phyloP scores from a whole-genome alignment of 2,888 invertebrate species.

The Noctua fimbriata region DNA sequence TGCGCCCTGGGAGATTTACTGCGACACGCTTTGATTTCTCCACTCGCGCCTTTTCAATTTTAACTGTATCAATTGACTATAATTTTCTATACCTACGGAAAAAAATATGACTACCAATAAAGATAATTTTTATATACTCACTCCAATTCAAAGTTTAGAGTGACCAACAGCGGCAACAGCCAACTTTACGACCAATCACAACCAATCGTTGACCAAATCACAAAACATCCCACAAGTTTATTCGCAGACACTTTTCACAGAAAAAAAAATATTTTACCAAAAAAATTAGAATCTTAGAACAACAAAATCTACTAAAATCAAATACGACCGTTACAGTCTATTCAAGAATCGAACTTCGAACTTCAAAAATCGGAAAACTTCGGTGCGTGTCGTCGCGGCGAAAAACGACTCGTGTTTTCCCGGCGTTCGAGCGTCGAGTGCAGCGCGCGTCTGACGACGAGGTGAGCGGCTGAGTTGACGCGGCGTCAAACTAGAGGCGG shows the following conservation, averaged over 20 bases:
- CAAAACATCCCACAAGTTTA: slow-evolving; percentile 87
- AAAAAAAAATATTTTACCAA: slow-evolving; percentile 63
- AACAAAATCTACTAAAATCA: slow-evolving; percentile 68
- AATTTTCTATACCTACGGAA: slow-evolving; percentile 72
- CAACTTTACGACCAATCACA: slow-evolving; percentile 76
- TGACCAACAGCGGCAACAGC: slow-evolving; percentile 74
- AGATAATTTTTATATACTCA: slow-evolving; percentile 78
- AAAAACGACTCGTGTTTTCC: slow-evolving; percentile 89
- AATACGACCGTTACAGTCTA: slow-evolving; percentile 68
- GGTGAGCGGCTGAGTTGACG: slow-evolving; percentile 83
- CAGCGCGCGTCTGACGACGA: slow-evolving; percentile 86
- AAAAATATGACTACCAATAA: slow-evolving; percentile 38
- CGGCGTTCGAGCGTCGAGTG: slow-evolving; percentile 89
- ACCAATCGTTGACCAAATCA: slow-evolving; percentile 78
- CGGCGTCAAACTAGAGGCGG: slow-evolving; percentile 78
- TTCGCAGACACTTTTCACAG: slow-evolving; percentile 66
- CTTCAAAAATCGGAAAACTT: slow-evolving; percentile 83
- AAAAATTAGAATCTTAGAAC: slow-evolving; percentile 61
- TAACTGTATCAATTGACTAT: slow-evolving; percentile 75
- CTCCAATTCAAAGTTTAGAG: slow-evolving; percentile 76
- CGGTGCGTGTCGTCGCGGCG: slow-evolving; percentile 82
- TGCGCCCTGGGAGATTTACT: slow-evolving; percentile 85
- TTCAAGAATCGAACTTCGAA: slow-evolving; percentile 74
- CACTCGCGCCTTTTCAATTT: slow-evolving; percentile 77
- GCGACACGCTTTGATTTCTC: slow-evolving; percentile 86